These are phyloP conservation scores for Leucania comma DNA, from an alignment of 2,888 invertebrate species.

Conservation along the genomic window DNA sequence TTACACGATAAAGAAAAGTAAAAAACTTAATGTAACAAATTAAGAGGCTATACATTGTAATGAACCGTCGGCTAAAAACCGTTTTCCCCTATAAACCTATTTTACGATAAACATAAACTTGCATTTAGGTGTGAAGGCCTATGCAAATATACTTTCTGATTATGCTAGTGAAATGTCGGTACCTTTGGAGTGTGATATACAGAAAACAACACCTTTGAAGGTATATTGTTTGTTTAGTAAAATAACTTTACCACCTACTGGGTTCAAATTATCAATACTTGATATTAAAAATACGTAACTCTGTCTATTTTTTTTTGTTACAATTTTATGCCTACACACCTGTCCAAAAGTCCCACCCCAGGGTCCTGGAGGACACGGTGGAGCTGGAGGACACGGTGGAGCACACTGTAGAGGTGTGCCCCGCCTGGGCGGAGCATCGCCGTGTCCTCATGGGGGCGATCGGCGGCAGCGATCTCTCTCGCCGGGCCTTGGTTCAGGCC, in stretches of 20 bases:
- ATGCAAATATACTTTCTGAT: conserved; percentile 51
- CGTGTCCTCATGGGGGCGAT: too few species aligned
- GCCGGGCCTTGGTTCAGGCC: too few species aligned
- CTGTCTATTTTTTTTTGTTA: too few species aligned
- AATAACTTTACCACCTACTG: neutral
- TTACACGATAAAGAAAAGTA: conserved; percentile 21
- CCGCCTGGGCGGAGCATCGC: too few species aligned
- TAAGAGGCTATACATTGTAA: conserved; percentile 44
- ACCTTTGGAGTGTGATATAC: conserved; percentile 8
- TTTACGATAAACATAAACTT: conserved; percentile 60
- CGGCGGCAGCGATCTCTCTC: too few species aligned
- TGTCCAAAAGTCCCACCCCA: too few species aligned
- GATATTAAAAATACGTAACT: too few species aligned
- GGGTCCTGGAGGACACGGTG: too few species aligned
- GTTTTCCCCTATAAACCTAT: conserved; percentile 55
- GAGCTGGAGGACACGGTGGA: too few species aligned
- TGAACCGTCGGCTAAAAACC: conserved; percentile 47
- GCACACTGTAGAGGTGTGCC: too few species aligned
- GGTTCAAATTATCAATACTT: too few species aligned
- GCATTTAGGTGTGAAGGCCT: conserved; percentile 55
- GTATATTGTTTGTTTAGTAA: neutral
- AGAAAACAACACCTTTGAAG: neutral
- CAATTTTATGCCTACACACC: too few species aligned
- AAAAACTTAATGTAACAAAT: conserved; percentile 35
- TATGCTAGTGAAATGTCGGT: conserved; percentile 41